phyloP scores from a whole-genome alignment of 2,888 invertebrate species.

The Schrankia costaestrigalis region DNA sequence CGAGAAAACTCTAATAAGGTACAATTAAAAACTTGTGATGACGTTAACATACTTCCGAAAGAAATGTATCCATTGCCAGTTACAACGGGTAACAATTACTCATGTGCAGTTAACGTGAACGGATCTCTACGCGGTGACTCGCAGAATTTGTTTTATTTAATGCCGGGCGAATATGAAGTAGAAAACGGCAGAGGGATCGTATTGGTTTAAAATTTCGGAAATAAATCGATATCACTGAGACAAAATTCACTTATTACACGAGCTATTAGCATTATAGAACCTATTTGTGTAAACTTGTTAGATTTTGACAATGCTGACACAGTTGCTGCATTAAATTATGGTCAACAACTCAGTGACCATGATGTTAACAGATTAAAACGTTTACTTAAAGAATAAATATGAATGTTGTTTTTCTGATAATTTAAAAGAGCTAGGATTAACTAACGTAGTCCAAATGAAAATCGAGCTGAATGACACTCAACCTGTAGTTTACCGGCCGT shows the following conservation, averaged over 20 bases:
- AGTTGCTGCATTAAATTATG: not conserved
- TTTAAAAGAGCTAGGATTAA: conserved; percentile 4
- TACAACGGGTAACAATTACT: no score
- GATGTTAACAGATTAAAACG: conserved; percentile 1
- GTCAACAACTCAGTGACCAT: not conserved
- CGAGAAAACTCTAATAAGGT: no score
- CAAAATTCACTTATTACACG: not conserved
- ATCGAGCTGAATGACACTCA: not conserved
- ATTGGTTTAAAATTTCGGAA: not conserved
- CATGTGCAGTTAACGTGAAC: not conserved
- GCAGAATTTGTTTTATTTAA: not conserved
- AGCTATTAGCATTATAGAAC: not conserved
- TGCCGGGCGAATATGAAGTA: not conserved
- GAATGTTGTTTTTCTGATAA: conserved; percentile 11
- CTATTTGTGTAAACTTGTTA: not conserved
- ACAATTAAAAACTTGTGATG: no score
- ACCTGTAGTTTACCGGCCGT: not conserved
- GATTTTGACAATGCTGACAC: not conserved
- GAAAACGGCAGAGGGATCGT: not conserved
- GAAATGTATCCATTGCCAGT: no score
- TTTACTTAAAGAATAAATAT: conserved; percentile 2
- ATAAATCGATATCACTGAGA: not conserved
- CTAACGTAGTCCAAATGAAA: conserved; percentile 4
- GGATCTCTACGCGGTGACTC: not conserved
- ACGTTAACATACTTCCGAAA: no score